Base-by-base conservation (phyloP, 1,140 invertebrate genomes). In the Araneus ventricosus region DNA sequence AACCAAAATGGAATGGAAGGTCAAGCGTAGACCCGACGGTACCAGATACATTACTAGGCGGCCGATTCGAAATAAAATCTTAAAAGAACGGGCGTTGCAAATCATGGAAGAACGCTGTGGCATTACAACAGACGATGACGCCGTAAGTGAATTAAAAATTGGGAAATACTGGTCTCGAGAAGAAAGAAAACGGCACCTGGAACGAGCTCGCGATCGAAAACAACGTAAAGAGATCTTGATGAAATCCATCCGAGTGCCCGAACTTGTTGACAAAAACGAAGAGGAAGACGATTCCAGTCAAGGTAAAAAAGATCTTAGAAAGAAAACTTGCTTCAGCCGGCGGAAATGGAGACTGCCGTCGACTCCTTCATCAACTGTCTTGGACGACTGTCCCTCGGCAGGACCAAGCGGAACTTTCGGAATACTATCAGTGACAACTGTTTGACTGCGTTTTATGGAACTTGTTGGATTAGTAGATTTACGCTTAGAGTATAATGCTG, bases 111-210 rank as follows among this genome's bases (percentile, higher is more conserved):
- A 97, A 94, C 95, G 97, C 57, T 96, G 96, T 90, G 97, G 97
- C 1, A 96, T 97, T 67, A 98, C 97, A 2, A 98, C 97, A 1
- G 97, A 98, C 95, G 97, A 98, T 94, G 97, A 98, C 94, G 97
- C 97, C 22, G 96, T 97, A 95, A 98, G 97, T 27, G 97, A 98
- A 94, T 96, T 98, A 86, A 98, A 98, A 96, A 96, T 97, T 88
- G 97, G 97, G 45, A 96, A 97, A 61, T 98, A 98, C 95, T 98
- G 97, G 97, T 97, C 96, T 27, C 97, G 97, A 95, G 97, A 98
- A 94, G 97, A 98, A 93, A 96, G 97, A 14, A 98, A 97, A 94
- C 95, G 96, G 30, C 97, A 98, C 94, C 94, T 97, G 91, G 97
- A 97, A 94, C 96, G 96, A 88, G 96, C 97, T 0, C 95, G 96